Conservation (phyloP, 2,888 invertebrate species). For the Scaptomyza tumidula region DNA sequence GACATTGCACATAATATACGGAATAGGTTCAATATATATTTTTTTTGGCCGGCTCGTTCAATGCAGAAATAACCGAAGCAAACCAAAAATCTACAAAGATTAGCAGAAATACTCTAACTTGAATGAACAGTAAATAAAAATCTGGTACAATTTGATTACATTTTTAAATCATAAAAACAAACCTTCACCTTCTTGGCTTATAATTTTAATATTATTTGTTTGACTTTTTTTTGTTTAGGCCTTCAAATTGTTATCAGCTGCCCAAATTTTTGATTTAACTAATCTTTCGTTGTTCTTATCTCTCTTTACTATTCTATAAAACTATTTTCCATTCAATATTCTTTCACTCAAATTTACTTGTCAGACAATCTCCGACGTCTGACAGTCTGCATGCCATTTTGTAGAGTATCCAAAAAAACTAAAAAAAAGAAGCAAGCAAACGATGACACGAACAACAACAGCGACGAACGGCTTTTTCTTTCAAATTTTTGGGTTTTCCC, state of each 20-base stretch:
- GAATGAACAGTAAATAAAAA: no score
- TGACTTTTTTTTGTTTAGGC: not conserved
- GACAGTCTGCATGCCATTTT: not conserved
- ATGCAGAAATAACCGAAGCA: constrained; percentile 9
- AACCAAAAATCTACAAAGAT: constrained; percentile 5
- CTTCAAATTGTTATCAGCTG: not conserved
- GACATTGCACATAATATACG: constrained; percentile 42
- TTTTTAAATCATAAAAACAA: not conserved
- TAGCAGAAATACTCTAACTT: not conserved
- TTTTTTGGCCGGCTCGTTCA: constrained; percentile 36
- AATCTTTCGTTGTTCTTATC: not conserved
- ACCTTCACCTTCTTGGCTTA: not conserved
- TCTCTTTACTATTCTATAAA: not conserved
- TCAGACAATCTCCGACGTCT: constrained; percentile 1
- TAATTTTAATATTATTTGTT: not conserved
- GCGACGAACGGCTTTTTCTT: constrained; percentile 49
- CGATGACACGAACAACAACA: constrained; percentile 34
- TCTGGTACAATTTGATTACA: constrained; percentile 3
- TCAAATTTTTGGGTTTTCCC: constrained; percentile 66
- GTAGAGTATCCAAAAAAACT: constrained; percentile 27
- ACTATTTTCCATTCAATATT: not conserved
- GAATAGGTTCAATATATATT: constrained; percentile 27
- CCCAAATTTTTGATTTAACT: not conserved
- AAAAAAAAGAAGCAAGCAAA: constrained; percentile 7
- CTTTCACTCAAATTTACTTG: not conserved